Base-by-base conservation (phyloP, 1,140 invertebrate genomes). In the Adelges cooleyi region DNA sequence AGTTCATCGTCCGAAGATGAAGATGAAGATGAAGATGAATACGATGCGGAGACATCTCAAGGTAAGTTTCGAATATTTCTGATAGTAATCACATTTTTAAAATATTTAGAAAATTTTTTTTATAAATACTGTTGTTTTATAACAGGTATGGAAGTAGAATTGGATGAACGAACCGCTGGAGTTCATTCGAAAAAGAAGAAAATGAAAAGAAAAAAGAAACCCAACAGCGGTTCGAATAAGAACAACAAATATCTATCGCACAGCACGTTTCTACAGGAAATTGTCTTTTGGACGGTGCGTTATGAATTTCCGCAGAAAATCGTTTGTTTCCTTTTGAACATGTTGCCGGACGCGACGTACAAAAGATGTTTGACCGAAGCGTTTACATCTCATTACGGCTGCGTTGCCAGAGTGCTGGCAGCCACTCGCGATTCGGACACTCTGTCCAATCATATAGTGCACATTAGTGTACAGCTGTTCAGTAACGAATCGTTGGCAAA, bases 221-320 rank as follows among this genome's bases (percentile, higher is more conserved):
- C 29, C 5, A 33, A 33, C 11, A 33, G 11, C 5, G 23, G 5
- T 59, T 25, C 1, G 4, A 20, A 3, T 72, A 84, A 86, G 67
- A 81, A 84, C 8, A 62, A 62, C 10, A 62, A 48, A 62, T 33
- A 33, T 33, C 76, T 95, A 3, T 80, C 84, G 22, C 92, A 97
- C 76, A 84, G 81, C 50, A 95, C 89, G 0, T 86, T 98, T 69
- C 79, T 98, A 18, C 93, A 97, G 75, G 94, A 98, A 78, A 81
- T 98, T 59, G 89, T 98, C 68, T 98, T 98, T 78, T 98, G 95
- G 94, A 95, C 91, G 18, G 91, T 97, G 23, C 91, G 91, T 73
- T 95, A 90, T 77, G 93, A 98, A 77, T 98, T 98, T 78, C 94
- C 94, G 2, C 91, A 97, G 76, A 95, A 95, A 72, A 81, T 98